Percentiles rank a stretch among this genome's conserved stretches.
Evolutionary conservation across 2,113 vertebrate genomes (phyloP).

Genomic region (Colius striatus): DNA sequence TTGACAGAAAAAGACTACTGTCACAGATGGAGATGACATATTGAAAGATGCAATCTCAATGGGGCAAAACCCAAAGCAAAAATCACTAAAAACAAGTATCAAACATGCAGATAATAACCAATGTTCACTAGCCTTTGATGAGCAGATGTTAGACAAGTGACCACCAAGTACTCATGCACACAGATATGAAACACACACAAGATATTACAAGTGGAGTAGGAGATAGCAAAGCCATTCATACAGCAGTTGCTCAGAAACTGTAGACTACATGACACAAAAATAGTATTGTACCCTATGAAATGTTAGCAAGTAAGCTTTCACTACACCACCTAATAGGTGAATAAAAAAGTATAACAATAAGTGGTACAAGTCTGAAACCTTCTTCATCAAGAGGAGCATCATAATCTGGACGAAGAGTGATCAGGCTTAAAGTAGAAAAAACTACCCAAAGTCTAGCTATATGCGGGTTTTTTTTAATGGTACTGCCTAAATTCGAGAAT

Average conservation of each 20-base stretch:
- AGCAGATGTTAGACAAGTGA: not conserved
- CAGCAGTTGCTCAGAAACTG: not conserved
- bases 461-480: not conserved
- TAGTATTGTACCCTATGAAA: not conserved
- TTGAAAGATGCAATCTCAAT: not conserved
- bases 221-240: not conserved
- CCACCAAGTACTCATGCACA: not conserved
- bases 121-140: not conserved
- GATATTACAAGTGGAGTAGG: not conserved
- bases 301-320: not conserved
- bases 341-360: not conserved
- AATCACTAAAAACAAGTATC: not conserved
- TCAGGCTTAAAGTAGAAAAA: not conserved
- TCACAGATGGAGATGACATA: not conserved
- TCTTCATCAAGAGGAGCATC: not conserved
- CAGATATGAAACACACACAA: not conserved
- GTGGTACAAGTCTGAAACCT: not conserved
- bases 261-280: not conserved
- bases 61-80: not conserved
- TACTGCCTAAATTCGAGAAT: not conserved
- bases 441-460: not conserved
- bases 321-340: not conserved
- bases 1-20: not conserved
- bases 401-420: not conserved
- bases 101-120: not conserved